Evolutionary conservation across 2,797 vertebrate genomes (phyloP).

Genomic region (Choloepus didactylus): DNA sequence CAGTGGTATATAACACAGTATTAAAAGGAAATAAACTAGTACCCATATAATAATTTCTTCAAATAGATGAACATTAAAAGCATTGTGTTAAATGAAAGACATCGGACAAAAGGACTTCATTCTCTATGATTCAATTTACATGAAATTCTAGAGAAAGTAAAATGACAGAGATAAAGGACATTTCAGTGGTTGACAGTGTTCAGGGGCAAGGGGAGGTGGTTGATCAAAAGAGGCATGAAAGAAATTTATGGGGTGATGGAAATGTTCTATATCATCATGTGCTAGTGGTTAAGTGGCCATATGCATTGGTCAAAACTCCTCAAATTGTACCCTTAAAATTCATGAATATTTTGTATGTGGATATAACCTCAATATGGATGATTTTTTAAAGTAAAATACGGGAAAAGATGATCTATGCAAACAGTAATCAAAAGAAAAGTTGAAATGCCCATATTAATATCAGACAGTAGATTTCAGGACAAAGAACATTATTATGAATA

Average conservation of each 20-base stretch:
- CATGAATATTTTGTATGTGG: background rate
- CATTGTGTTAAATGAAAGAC: background rate
- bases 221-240: background rate
- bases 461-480: background rate
- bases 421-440: background rate
- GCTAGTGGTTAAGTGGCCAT: background rate
- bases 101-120: background rate
- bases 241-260: background rate
- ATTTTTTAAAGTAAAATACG: slow-evolving; percentile 36
- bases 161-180: background rate
- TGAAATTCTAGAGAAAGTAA: slow-evolving; percentile 19
- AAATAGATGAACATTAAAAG: background rate
- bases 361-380: background rate
- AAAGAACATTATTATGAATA: background rate
- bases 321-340: background rate
- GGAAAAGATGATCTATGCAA: background rate
- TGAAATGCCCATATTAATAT: background rate
- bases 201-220: background rate
- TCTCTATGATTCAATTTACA: background rate
- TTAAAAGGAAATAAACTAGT: background rate
- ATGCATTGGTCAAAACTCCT: background rate
- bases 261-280: background rate
- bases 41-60: background rate
- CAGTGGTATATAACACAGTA: background rate
- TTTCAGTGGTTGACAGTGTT: background rate